phyloP scores from a whole-genome alignment of 2,888 invertebrate genomes.

The Prosopocoilus inquinatus region DNA sequence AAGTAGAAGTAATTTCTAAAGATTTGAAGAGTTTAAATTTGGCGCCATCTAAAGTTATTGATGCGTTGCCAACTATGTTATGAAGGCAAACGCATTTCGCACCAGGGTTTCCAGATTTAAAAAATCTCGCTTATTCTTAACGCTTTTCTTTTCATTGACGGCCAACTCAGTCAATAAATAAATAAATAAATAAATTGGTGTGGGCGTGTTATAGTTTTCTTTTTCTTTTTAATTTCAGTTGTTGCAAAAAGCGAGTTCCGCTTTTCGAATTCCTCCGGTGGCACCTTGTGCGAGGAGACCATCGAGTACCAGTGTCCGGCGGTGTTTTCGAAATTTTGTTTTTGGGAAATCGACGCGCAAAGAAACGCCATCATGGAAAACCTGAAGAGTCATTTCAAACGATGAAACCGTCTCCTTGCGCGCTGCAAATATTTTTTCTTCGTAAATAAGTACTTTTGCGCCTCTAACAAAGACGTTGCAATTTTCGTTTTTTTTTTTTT shows the following conservation, averaged over 20 bases:
- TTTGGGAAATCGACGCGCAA: conserved; percentile 54
- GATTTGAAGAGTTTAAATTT: background rate
- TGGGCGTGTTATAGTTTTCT: background rate
- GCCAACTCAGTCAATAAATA: no score
- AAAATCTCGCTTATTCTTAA: no score
- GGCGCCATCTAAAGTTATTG: no score
- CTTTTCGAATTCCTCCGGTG: conserved; percentile 48
- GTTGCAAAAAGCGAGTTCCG: conserved; percentile 61
- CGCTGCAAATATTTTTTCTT: background rate
- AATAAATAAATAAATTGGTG: background rate
- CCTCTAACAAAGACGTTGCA: no score
- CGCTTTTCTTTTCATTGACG: no score
- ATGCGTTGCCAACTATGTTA: no score
- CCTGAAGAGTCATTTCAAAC: conserved; percentile 38
- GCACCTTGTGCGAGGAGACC: conserved; percentile 56
- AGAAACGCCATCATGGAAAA: conserved; percentile 45
- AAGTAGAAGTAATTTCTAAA: background rate
- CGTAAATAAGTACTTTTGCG: background rate
- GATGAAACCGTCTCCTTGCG: background rate
- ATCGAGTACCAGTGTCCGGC: conserved; percentile 65
- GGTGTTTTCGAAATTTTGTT: conserved; percentile 56
- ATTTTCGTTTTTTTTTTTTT: no score
- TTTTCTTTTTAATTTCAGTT: conserved; percentile 50
- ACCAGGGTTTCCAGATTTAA: no score
- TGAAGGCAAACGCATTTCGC: no score